Base-by-base conservation (phyloP, 2,888 invertebrate genomes). In the Acrocera orbiculus region DNA sequence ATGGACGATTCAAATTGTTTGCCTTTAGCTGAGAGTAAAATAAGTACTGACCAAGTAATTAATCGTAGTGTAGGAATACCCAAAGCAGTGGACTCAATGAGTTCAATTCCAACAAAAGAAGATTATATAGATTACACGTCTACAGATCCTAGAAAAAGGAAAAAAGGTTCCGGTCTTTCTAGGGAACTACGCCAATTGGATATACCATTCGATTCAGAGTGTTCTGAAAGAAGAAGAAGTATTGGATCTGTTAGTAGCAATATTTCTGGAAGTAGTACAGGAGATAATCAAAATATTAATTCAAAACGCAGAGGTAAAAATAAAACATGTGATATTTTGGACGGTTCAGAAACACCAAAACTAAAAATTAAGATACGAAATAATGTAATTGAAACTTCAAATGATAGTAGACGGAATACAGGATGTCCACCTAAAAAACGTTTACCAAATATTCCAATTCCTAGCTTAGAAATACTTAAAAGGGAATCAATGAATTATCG, bases 71-170 rank as follows among this genome's bases (percentile, higher is more conserved):
- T 46, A 6, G 50, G 47, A 5, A 82, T 85, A 48, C 86, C 87
- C 0, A 87, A 87, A 56, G 85, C 86, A 4, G 81, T 86, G 7
- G 82, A 85, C 15, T 85, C 85, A 8, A 85, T 85, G 76, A 80
- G 83, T 2, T 76, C 75, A 39, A 82, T 86, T 48, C 83, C 85
- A 2, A 83, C 85, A 0, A 70, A 80, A 44, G 83, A 86, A 43
- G 85, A 86, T 50, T 83, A 85, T 49, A 74, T 78, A 48, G 76
- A 78, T 34, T 52, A 51, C 30, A 45, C 46, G n/a, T 67, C 70
- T 2, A 70, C 71, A 23, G 63, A 69, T 44, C 72, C 74, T 48
- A 78, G 82, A 54, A 79, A 81, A 48, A 68, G 76, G 35, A 67
- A 71, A 36, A 65, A 69, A 37, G 56, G 64, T 22, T 47, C 54